Evolutionary conservation across 2,797 vertebrate genomes (phyloP), one percentile per base, ranked within the genome.

Genomic region (Eulemur albifrons): DNA sequence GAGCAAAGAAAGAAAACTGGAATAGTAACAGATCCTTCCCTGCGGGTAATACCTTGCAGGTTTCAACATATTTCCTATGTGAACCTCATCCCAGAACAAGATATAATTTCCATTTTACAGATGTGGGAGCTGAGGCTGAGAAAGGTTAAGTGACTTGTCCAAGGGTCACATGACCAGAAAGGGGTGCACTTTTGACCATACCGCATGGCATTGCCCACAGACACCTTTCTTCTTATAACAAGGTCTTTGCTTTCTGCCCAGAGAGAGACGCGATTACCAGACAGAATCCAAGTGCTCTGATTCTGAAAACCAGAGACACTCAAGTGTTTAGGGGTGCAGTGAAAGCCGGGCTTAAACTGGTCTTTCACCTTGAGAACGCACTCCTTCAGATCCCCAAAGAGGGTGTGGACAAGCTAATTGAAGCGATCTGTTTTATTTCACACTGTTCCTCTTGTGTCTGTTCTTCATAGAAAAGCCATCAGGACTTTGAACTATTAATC

Each of bases 401-500:
- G 88, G 77, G 97, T 90, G 87, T 94, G 86, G 87, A 85, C 83
- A 90, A 83, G 91, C 86, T 96, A 97, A 97, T 90, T 91, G 96
- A 86, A 88, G 92, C 18, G 86, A 77, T 59, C 95, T 97, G 95
- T 75, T 96, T 88, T 92, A 81, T 95, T 85, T 95, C 86, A 83
- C 54, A 8, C 63, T 13, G 2, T 86, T 95, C 40, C 61, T 90
- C 83, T 61, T 25, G 67, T 73, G 63, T 97, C 97, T 97, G 95
- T 91, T 97, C 83, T 89, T 96, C 67, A 96, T 82, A 95, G 94
- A 96, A 96, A 95, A 94, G 48, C 81, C 80, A 93, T 93, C 75
- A 95, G 75, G 91, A 93, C 89, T 96, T 96, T 89, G 88, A 89
- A 97, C 73, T 94, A 95, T 89, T 96, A 95, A 97, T 96, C 96